A percentile compares a stretch with the other conserved stretches of the same genome.
phyloP scores from a whole-genome alignment of 2,888 invertebrate species.

The Parascotia fuliginaria region DNA sequence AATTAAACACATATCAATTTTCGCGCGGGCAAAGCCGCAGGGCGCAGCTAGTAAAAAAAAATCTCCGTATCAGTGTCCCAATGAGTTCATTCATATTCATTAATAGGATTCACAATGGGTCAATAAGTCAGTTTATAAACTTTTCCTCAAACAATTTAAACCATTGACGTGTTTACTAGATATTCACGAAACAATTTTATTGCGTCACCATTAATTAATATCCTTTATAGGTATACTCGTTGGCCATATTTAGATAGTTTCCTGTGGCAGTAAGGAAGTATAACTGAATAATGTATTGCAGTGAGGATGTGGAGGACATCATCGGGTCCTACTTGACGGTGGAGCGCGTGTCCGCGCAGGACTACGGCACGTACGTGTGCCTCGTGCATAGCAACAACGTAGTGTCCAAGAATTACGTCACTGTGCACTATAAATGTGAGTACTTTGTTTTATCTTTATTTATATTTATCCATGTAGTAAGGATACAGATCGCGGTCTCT shows the following conservation, averaged over 20 bases:
- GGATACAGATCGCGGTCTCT: no score
- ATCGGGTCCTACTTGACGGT: conserved; percentile 90
- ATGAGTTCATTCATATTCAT: no score
- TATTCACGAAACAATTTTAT: neutral
- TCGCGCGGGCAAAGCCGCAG: no score
- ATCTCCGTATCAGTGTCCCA: no score
- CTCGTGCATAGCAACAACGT: conserved; percentile 88
- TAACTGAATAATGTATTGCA: conserved; percentile 59
- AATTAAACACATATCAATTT: no score
- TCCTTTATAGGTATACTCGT: neutral
- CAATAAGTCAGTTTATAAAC: no score
- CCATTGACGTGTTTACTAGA: no score
- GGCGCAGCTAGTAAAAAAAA: no score
- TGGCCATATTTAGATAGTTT: conserved; percentile 5
- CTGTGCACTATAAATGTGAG: conserved; percentile 84
- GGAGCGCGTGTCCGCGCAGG: conserved; percentile 84
- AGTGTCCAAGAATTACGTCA: conserved; percentile 79
- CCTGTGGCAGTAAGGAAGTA: conserved; percentile 8
- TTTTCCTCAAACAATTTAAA: no score
- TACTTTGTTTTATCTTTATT: conserved; percentile 19
- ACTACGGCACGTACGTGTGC: conserved; percentile 90
- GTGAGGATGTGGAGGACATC: conserved; percentile 90
- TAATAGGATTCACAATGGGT: no score
- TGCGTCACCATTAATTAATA: neutral
- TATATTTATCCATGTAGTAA: no score